Evolutionary conservation across 2,888 invertebrate genomes (phyloP).

Genomic region (Cenopis cana): DNA sequence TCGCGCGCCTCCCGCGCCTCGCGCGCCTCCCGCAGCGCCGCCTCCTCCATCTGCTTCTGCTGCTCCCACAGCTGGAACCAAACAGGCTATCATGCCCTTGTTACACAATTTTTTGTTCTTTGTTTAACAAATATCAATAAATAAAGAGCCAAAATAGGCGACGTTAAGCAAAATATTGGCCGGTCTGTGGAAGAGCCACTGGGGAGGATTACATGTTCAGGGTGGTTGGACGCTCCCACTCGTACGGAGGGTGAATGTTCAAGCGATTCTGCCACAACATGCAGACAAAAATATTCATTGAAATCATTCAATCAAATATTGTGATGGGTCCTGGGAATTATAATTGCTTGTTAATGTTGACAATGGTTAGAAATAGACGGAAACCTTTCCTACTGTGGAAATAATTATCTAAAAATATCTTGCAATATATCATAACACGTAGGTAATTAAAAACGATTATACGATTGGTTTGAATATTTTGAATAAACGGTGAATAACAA

Average conservation of each 20-base stretch:
- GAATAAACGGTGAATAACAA: neutral
- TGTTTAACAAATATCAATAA: neutral
- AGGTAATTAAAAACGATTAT: neutral
- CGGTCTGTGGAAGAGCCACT: too few relatives aligned
- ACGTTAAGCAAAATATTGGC: too few relatives aligned
- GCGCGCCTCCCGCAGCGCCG: constrained; percentile 91
- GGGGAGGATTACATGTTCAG: too few relatives aligned
- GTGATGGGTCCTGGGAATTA: neutral
- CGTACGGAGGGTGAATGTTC: too few relatives aligned
- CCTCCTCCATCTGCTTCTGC: constrained; percentile 93
- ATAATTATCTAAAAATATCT: neutral
- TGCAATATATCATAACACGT: neutral
- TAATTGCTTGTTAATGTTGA: neutral
- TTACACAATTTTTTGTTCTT: constrained; percentile 25
- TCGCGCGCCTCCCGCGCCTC: constrained; percentile 89
- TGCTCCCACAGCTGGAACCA: constrained; percentile 94
- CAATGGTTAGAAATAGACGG: neutral
- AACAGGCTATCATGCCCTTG: constrained; percentile 42
- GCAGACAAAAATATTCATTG: neutral
- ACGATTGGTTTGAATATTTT: constrained; percentile 3
- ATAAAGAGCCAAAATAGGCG: too few relatives aligned
- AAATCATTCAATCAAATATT: neutral
- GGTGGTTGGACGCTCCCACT: too few relatives aligned
- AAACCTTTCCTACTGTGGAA: neutral
- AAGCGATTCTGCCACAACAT: too few relatives aligned